These are phyloP conservation scores for Paralichthys olivaceus DNA, from an alignment of 2,113 vertebrate species.

Conservation along the genomic window DNA sequence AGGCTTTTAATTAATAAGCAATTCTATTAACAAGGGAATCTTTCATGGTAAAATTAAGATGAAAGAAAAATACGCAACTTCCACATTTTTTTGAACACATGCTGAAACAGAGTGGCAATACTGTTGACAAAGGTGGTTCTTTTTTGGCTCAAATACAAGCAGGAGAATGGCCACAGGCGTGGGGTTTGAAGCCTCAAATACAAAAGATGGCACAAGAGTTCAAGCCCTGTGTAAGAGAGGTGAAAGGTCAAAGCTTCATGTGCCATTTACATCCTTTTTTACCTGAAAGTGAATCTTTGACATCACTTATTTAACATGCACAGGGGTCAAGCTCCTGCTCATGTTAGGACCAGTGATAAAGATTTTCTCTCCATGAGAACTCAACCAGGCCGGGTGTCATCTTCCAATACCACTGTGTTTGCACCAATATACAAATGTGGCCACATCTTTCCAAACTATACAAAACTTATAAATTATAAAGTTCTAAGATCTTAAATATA, in stretches of 20 bases:
- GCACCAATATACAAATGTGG: constrained; percentile 55
- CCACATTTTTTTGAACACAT: constrained; percentile 55
- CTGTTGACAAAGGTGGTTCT: constrained; percentile 41
- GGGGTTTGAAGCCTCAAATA: constrained; percentile 42
- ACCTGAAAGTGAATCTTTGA: constrained; percentile 20
- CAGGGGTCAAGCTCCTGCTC: not conserved
- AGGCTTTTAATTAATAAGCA: constrained; percentile 7
- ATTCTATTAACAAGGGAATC: constrained; percentile 14
- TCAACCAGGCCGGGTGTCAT: constrained; percentile 2
- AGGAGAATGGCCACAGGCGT: constrained; percentile 44
- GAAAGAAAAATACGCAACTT: constrained; percentile 24
- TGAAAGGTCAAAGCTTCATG: constrained; percentile 14
- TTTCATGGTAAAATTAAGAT: constrained; percentile 8
- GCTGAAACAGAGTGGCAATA: constrained; percentile 60
- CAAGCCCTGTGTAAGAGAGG: constrained; percentile 50
- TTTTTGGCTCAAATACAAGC: constrained; percentile 62
- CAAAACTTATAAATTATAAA: constrained; percentile 73
- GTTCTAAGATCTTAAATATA: constrained; percentile 72
- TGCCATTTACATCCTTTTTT: constrained; percentile 12
- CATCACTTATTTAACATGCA: constrained; percentile 19
- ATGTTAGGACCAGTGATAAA: constrained; percentile 5
- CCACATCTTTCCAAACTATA: constrained; percentile 60
- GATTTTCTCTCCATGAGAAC: constrained; percentile 1
- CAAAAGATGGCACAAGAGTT: constrained; percentile 27
- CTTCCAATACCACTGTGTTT: constrained; percentile 21